Percentiles rank a stretch among this genome's conserved stretches.
Conservation (phyloP, 2,888 invertebrate species). For the Atethmia centrago region DNA sequence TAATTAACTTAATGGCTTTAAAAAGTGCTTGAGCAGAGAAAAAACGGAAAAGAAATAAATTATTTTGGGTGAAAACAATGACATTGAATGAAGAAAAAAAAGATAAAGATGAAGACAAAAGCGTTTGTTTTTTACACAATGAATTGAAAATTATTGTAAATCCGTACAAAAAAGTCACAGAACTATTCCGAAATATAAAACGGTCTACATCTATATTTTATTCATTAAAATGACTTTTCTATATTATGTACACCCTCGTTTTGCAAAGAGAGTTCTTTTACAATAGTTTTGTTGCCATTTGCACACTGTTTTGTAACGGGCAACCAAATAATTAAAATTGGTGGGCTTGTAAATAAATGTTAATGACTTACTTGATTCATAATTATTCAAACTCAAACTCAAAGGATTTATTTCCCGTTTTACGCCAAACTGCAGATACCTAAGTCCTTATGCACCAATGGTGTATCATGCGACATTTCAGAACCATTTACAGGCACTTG, state of each 20-base stretch:
- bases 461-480: too few species aligned
- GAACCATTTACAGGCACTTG: too few species aligned
- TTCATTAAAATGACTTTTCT: slow-evolving; percentile 31
- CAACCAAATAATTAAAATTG: not conserved
- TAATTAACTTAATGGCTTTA: slow-evolving; percentile 63
- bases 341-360: not conserved
- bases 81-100: slow-evolving; percentile 28
- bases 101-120: slow-evolving; percentile 18
- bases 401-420: too few species aligned
- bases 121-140: slow-evolving; percentile 28
- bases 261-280: not conserved
- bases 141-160: slow-evolving; percentile 39
- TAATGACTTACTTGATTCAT: not conserved
- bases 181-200: slow-evolving; percentile 21
- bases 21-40: slow-evolving; percentile 49
- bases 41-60: slow-evolving; percentile 46
- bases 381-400: too few species aligned
- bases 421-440: too few species aligned
- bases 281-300: not conserved
- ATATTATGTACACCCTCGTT: slow-evolving; percentile 25
- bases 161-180: slow-evolving; percentile 15
- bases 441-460: too few species aligned
- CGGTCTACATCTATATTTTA: slow-evolving; percentile 16
- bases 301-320: not conserved
- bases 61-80: slow-evolving; percentile 41